Evolutionary conservation across 2,888 invertebrate species (phyloP), one percentile per base, ranked within the genome.

Genomic region (Cephonodes hylas): DNA sequence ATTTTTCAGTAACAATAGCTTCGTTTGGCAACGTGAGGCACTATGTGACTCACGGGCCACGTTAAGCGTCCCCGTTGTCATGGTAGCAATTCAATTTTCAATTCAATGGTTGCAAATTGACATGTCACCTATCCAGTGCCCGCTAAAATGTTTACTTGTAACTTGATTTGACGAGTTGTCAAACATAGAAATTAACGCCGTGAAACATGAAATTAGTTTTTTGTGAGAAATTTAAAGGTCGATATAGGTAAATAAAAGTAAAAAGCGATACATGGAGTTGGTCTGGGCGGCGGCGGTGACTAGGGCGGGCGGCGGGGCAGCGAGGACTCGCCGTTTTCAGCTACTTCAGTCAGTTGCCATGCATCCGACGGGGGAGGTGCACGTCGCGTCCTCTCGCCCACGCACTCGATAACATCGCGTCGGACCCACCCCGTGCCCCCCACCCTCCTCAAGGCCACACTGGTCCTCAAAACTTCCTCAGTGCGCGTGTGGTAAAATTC

Each of bases 231-330:
- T n/a, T n/a, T n/a, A n/a, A n/a, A n/a, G n/a, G n/a, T n/a, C n/a
- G n/a, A n/a, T n/a, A n/a, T n/a, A n/a, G n/a, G n/a, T n/a, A n/a
- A n/a, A n/a, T n/a, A 38, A n/a, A n/a, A 80, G 73, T 68, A 77
- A 81, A 79, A 80, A 80, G 71, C 78, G 68, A 64, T 73, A 73
- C 76, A 78, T 80, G 74, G 79, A n/a, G n/a, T n/a, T n/a, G n/a
- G n/a, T n/a, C 86, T 84, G 89, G 89, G 90, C 90, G 90, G 83
- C 77, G 79, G 79, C 74, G 76, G 74, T 71, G 68, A 75, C 76
- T 84, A 77, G 86, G 89, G 88, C 88, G 88, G 89, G 88, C 88
- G 88, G 86, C 75, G 83, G 79, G 81, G 78, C 70, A 62, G 58
- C 62, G 63, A 59, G 59, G 27, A 56, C 18, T 63, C 61, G 62